Percentiles rank a stretch among this genome's conserved stretches.
Conservation (phyloP, 2,113 vertebrate species). For the Datnioides undecimradiatus region DNA sequence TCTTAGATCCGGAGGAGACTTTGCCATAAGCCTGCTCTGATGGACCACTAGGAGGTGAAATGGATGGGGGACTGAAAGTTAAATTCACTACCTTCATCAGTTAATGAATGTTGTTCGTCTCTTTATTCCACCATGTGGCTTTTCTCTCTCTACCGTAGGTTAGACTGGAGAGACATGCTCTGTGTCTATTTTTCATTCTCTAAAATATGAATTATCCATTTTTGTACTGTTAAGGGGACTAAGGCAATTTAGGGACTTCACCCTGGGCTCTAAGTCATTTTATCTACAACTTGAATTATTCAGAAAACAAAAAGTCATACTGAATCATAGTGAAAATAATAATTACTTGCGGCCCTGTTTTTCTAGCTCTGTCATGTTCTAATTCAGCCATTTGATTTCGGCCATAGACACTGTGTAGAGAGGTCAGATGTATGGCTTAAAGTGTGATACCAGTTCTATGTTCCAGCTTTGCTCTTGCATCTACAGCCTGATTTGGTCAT, state of each 20-base stretch:
- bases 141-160: neutral
- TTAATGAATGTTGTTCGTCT: conserved; percentile 3
- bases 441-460: neutral
- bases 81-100: neutral
- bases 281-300: neutral
- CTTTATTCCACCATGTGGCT: neutral
- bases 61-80: conserved; percentile 1
- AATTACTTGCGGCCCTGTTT: neutral
- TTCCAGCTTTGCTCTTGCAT: neutral
- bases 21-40: conserved; percentile 71
- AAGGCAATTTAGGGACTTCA: neutral
- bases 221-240: neutral
- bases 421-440: neutral
- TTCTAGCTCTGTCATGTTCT: neutral
- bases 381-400: neutral
- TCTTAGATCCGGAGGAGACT: conserved; percentile 58
- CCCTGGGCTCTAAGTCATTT: neutral
- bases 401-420: neutral
- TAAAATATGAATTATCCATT: too few relatives aligned
- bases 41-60: conserved; percentile 60
- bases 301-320: neutral
- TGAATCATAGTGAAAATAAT: neutral
- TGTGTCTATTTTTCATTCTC: neutral
- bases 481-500: neutral
- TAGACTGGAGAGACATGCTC: neutral